These are phyloP conservation scores for Idaea aversata DNA, from an alignment of 2,888 invertebrate genomes.

Conservation along the genomic window DNA sequence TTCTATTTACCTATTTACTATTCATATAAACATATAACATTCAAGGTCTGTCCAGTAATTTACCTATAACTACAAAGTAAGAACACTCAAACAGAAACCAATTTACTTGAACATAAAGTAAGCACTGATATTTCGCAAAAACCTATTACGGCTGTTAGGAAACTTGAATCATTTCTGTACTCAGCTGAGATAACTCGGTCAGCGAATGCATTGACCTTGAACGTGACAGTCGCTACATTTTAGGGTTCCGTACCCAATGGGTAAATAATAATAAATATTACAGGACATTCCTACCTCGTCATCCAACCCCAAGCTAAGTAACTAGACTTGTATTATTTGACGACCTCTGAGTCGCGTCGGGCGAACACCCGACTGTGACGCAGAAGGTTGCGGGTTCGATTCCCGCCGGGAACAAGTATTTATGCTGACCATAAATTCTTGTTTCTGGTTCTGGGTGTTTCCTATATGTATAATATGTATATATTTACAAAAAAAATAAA, in stretches of 20 bases:
- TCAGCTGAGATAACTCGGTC: constrained; percentile 43
- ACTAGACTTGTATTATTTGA: no score
- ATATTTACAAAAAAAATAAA: no score
- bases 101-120: neutral
- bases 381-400: no score
- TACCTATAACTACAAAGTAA: neutral
- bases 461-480: no score
- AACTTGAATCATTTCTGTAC: constrained; percentile 14
- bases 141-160: neutral
- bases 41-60: neutral
- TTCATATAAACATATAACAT: neutral
- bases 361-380: no score
- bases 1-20: neutral
- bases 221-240: constrained; percentile 53
- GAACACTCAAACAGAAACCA: neutral
- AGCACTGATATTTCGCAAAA: constrained; percentile 22
- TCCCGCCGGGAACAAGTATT: no score
- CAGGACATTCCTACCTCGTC: no score
- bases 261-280: neutral
- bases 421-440: no score
- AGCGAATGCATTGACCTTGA: constrained; percentile 63
- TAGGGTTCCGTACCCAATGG: constrained; percentile 2
- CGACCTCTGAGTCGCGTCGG: no score
- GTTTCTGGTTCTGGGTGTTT: no score
- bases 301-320: no score